Evolutionary conservation across 2,888 invertebrate species (phyloP), one percentile per base, ranked within the genome.

Genomic region (Stenodera caucasica): DNA sequence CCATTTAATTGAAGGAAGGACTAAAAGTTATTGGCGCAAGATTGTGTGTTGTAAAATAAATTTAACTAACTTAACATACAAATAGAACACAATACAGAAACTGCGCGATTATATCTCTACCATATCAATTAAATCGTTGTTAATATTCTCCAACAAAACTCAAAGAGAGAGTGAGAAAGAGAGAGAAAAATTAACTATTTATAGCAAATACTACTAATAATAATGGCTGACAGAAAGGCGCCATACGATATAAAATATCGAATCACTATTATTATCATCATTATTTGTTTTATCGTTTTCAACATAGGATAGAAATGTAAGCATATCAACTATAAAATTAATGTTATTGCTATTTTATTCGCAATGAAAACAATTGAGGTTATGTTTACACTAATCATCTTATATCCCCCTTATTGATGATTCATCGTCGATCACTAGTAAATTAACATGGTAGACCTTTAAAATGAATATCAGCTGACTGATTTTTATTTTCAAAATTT

Each of bases 391-490:
- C 0, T 45, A 45, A 18, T 45, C 21, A 21, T n/a, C n/a, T n/a
- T 37, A 15, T 35, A 2, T 2, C 15, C 1, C 2, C 8, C 15
- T 7, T 7, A 14, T 33, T 40, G 15, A 18, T 40, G 18, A 40
- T 18, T 40, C 35, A 35, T 35, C 12, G 14, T 35, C 14, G 14
- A 35, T 21, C 3, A 45, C 11, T 37, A 37, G 7, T 45, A 45
- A 45, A 45, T 45, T 15, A 5, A 21, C 21, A 11, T 45, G 45
- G 45, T 45, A 45, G 45, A 45, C 0, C 45, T 45, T 2, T 21
- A 45, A 45, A 45, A 12, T 40, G 45, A 12, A 21, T 21, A 45
- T 45, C 45, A 45, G 45, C 45, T 45, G 45, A 45, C 45, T 45
- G 11, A 12, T 45, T 45, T 45, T 45, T 21, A 6, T 45, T 6